These are phyloP conservation scores for Tychaedon coryphoeus DNA, from an alignment of 2,113 vertebrate species.

Conservation along the genomic window DNA sequence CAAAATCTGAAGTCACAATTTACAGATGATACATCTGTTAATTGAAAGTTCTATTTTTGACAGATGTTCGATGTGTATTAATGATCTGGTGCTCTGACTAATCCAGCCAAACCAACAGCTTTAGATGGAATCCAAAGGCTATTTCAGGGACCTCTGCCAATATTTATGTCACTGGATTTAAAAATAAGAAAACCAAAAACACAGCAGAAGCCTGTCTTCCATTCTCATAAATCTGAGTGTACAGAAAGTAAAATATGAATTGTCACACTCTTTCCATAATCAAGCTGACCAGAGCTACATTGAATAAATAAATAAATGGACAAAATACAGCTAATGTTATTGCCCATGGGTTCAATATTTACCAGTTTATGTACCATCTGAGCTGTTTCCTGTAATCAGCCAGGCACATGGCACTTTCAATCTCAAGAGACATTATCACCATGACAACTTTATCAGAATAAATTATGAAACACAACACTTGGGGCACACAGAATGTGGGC, in stretches of 20 bases:
- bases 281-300: conserved; percentile 2
- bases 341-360: conserved; percentile 76
- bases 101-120: conserved; percentile 74
- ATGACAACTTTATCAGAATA: conserved; percentile 84
- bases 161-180: conserved; percentile 50
- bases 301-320: conserved; percentile 56
- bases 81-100: conserved; percentile 73
- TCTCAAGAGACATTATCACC: conserved; percentile 75
- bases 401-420: conserved; percentile 70
- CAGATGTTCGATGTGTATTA: conserved; percentile 76
- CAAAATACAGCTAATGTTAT: conserved; percentile 38
- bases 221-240: conserved; percentile 14
- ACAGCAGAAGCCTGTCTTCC: neutral
- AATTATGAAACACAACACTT: conserved; percentile 73
- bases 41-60: conserved; percentile 76
- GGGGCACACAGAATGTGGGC: conserved; percentile 57
- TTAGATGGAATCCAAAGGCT: conserved; percentile 68
- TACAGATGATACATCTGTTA: conserved; percentile 63
- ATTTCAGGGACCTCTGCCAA: conserved; percentile 63
- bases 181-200: neutral
- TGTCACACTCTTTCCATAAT: conserved; percentile 8
- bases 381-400: conserved; percentile 77
- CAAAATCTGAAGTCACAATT: conserved; percentile 54
- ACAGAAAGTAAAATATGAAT: conserved; percentile 35
- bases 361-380: conserved; percentile 74